Evolutionary conservation across 1,140 invertebrate genomes (phyloP), one percentile per base, ranked within the genome.

Genomic region (Atta texana): DNA sequence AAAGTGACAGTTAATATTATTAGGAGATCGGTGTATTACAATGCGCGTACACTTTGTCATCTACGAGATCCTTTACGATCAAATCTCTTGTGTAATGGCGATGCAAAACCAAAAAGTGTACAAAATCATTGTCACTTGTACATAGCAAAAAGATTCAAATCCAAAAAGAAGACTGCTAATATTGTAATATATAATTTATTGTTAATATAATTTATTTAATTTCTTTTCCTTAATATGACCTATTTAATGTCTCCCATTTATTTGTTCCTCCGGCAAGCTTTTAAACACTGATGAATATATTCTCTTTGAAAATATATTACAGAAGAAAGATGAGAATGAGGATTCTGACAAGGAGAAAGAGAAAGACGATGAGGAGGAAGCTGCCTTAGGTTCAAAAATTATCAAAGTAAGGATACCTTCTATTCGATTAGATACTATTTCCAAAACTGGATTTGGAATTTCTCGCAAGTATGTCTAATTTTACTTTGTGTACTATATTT

Each of bases 361-460:
- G 0, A 18, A 75, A 31, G 7, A 74, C 2, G 7, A 74, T 10
- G 49, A 71, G 10, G 61, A 49, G 5, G 66, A 64, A 44, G 18
- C 24, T 5, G 7, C 10, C 10, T 3, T 4, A 57, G 63, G 80
- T 59, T 81, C 77, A 14, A 97, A 97, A 95, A 91, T 97, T 18
- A 89, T 97, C 1, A 96, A 96, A 91, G 93, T 96, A 49, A 96
- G 93, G 85, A 94, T 97, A 21, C 95, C 95, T 81, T 97, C 97
- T 3, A 89, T 97, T 84, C 95, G 97, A 84, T 94, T 97, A 3
- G 97, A 98, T 95, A 91, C 93, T 0, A 88, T 98, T 64, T 89
- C 97, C 1, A 97, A 97, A 94, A 95, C 95, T 72, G 96, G 96
- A 16, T 92, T 97, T n/a, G 96, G 96, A 61, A 95, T 97, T 75